Base-by-base conservation (phyloP, 2,113 vertebrate genomes). In the Aplodontia rufa region DNA sequence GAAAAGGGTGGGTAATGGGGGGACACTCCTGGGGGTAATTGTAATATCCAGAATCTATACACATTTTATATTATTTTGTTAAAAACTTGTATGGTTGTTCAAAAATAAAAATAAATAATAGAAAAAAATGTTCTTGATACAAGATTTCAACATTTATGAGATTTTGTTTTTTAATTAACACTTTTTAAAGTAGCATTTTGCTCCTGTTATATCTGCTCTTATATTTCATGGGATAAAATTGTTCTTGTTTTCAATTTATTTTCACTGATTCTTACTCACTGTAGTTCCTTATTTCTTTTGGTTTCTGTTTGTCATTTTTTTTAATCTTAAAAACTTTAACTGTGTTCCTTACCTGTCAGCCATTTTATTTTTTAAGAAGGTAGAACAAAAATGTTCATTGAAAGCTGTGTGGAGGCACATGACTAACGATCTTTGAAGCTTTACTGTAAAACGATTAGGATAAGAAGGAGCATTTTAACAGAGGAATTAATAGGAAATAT, bases 231-330 rank as follows among this genome's bases (percentile, higher is more conserved):
- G 28, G 3, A 60, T 64, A 35, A 13, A 71, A 64, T 9, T 32
- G n/a, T 35, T 87, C 45, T 92, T 82, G 14, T 72, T 92, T 78
- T 40, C 32, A 78, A 78, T 58, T 92, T 82, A 30, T 83, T 91
- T 92, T 71, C 53, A 75, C 68, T 84, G 71, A 71, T 47, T 58
- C 37, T 24, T 10, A 22, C 26, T 68, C 1, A 60, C 16, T 89
- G 8, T 0, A 28, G 51, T 62, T 47, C 16, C 30, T 3, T 66
- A n/a, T 47, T 91, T 81, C 22, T 68, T 74, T 28, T 28, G 8
- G 10, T 88, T 88, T 88, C 58, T 55, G 9, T 37, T 58, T 55
- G 71, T 58, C 47, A 51, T 12, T 9, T 49, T 79, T 47, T 40
- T 28, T 24, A 49, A 68, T n/a, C 51, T 81, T 93, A 68, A 75